These are phyloP conservation scores for Cotesia vestalis DNA, from an alignment of 1,140 invertebrate species.

Conservation along the genomic window DNA sequence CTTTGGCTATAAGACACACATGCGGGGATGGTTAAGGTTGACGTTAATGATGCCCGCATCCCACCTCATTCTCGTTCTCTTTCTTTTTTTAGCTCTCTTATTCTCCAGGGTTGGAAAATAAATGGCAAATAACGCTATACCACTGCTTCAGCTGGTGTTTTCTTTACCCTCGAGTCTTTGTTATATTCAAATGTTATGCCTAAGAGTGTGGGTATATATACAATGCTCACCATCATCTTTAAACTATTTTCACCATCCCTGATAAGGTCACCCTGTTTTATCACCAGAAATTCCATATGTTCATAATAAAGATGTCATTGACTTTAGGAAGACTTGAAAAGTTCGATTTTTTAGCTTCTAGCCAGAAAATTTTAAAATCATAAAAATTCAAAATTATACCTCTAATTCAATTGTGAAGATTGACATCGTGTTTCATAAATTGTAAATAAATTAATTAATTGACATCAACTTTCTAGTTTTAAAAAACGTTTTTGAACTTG, in stretches of 20 bases:
- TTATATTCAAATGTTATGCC: neutral
- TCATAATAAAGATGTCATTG: too few species aligned
- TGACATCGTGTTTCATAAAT: too few species aligned
- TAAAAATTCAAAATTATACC: too few species aligned
- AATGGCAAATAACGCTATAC: slow-evolving; percentile 42
- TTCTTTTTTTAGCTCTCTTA: slow-evolving; percentile 25
- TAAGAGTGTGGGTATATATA: slow-evolving; percentile 1
- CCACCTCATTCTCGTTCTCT: slow-evolving; percentile 25
- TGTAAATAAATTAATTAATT: too few species aligned
- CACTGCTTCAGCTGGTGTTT: slow-evolving; percentile 1
- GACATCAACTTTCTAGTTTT: too few species aligned
- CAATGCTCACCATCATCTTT: neutral
- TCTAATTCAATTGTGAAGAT: too few species aligned
- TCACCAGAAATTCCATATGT: neutral
- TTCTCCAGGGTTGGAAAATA: slow-evolving; percentile 47
- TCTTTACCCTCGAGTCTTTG: neutral
- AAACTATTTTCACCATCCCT: slow-evolving; percentile 5
- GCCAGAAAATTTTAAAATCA: too few species aligned
- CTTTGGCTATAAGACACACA: slow-evolving; percentile 50
- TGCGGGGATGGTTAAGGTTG: slow-evolving; percentile 49
- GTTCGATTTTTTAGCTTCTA: too few species aligned
- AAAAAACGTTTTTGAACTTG: too few species aligned
- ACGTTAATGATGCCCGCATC: slow-evolving; percentile 62
- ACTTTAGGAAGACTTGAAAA: too few species aligned
- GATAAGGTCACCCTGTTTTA: slow-evolving; percentile 12